phyloP scores from a whole-genome alignment of 2,888 invertebrate genomes.

The Calliopum simillimum region DNA sequence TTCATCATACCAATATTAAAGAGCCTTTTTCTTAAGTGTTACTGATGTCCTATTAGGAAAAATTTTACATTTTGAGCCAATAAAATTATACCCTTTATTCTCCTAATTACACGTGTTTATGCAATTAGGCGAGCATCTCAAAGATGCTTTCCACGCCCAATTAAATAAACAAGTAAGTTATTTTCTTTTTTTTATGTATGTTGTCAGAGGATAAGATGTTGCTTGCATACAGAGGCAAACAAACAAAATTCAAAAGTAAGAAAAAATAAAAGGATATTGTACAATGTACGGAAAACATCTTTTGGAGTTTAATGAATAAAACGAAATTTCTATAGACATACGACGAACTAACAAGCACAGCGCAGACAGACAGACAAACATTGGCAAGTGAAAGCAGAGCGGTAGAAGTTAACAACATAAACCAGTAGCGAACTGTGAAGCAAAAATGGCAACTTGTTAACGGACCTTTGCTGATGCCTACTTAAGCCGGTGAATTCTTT shows the following conservation, averaged over 20 bases:
- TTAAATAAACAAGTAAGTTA: too few species aligned
- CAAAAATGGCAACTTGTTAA: too few species aligned
- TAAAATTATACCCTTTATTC: not conserved
- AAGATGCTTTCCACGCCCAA: not conserved
- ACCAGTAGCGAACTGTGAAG: not conserved
- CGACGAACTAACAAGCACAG: not conserved
- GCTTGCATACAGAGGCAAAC: constrained; percentile 3
- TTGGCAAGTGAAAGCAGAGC: not conserved
- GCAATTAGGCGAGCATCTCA: constrained; percentile 11
- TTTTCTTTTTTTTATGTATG: not conserved
- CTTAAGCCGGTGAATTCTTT: too few species aligned
- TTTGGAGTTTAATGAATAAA: constrained; percentile 23
- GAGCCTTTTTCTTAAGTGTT: too few species aligned
- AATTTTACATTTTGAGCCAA: not conserved
- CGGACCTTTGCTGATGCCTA: too few species aligned
- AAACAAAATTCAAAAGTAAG: too few species aligned
- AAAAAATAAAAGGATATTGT: not conserved
- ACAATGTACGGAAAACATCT: constrained; percentile 13
- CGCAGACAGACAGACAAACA: not conserved
- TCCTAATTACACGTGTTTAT: not conserved
- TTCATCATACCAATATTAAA: too few species aligned
- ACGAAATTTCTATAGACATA: constrained; percentile 10
- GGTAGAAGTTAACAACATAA: not conserved
- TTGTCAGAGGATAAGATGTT: not conserved
- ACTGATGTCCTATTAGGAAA: too few species aligned